phyloP scores from a whole-genome alignment of 2,113 vertebrate species.

The Saccopteryx bilineata region DNA sequence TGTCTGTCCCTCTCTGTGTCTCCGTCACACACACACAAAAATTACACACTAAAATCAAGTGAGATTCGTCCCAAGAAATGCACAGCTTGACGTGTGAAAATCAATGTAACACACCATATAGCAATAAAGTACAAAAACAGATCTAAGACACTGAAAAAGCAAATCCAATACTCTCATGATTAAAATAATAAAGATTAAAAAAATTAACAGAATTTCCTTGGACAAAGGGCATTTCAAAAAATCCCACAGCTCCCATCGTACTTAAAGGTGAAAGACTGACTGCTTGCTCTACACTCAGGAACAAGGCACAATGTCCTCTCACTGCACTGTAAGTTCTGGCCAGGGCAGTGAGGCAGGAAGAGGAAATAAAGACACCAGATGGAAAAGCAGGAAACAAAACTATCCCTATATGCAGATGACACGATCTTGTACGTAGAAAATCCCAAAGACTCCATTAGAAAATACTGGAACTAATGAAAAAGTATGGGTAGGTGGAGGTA shows the following conservation, averaged over 20 bases:
- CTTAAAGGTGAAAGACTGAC: background rate
- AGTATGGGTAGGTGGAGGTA: too few relatives aligned
- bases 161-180: background rate
- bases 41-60: background rate
- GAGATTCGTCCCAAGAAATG: background rate
- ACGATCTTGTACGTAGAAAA: background rate
- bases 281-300: too few relatives aligned
- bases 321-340: background rate
- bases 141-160: background rate
- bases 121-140: background rate
- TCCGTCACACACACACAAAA: background rate
- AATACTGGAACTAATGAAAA: background rate
- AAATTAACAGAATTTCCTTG: background rate
- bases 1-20: too few relatives aligned
- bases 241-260: accelerated
- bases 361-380: too few relatives aligned
- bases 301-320: background rate
- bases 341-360: background rate
- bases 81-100: background rate
- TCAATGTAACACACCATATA: accelerated
- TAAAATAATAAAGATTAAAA: background rate
- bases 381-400: background rate
- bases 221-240: background rate
- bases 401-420: too few relatives aligned
- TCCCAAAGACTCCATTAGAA: background rate